Percentiles rank a stretch among this genome's conserved stretches.
phyloP scores from a whole-genome alignment of 2,797 vertebrate genomes.

The Smutsia gigantea region DNA sequence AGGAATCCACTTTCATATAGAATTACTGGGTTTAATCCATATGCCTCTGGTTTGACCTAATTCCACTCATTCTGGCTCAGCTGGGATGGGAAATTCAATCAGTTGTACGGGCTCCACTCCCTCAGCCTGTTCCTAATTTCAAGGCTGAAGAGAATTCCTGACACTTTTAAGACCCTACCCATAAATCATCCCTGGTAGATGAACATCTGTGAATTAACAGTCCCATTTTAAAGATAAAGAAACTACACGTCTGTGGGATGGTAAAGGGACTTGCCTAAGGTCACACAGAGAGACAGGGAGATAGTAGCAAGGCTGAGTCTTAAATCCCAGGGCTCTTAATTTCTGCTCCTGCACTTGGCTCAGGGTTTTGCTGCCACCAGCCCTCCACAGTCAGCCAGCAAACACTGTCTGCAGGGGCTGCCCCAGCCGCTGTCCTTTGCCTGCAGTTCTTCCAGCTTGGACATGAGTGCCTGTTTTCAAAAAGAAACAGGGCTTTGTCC shows the following conservation, averaged over 20 bases:
- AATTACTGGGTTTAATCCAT: background rate
- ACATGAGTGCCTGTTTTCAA: background rate
- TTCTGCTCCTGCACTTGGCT: background rate
- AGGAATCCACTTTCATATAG: background rate
- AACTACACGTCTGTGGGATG: background rate
- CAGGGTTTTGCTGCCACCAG: background rate
- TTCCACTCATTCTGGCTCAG: background rate
- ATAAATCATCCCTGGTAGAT: background rate
- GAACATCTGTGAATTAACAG: background rate
- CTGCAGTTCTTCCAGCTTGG: background rate
- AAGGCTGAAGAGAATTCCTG: background rate
- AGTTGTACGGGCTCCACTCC: background rate
- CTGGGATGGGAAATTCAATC: background rate
- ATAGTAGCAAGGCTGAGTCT: background rate
- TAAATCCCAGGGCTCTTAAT: background rate
- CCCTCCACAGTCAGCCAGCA: background rate
- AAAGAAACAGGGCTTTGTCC: background rate
- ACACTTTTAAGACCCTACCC: background rate
- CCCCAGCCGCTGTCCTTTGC: background rate
- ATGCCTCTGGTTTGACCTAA: background rate
- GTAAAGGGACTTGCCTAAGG: background rate
- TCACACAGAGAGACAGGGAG: background rate
- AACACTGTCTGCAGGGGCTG: background rate
- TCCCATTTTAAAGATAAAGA: background rate
- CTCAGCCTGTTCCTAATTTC: background rate